Conservation (phyloP, 2,888 invertebrate species). For the Phyllotreta cruciferae region DNA sequence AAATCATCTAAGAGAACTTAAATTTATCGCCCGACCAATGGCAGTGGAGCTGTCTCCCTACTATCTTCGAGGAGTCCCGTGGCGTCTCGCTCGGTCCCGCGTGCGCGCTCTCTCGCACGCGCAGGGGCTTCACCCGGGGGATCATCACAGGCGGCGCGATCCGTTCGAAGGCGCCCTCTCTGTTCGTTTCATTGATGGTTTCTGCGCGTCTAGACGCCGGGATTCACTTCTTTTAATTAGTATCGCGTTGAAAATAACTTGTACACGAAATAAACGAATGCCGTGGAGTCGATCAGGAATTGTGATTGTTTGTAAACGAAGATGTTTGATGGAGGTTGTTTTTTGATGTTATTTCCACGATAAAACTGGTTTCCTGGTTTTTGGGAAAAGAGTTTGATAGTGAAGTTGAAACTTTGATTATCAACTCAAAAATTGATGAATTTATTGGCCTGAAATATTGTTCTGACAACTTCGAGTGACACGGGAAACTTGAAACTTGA, state of each 20-base stretch:
- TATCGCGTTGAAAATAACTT: conserved; percentile 25
- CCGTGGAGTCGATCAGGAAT: neutral
- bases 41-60: conserved; percentile 42
- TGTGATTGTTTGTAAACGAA: conserved; percentile 3
- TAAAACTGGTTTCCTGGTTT: no score
- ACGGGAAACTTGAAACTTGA: no score
- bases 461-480: neutral
- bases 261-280: no score
- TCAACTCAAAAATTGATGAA: no score
- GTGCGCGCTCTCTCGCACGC: conserved; percentile 34
- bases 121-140: conserved; percentile 34
- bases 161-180: conserved; percentile 31
- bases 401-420: no score
- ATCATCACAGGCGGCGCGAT: conserved; percentile 36
- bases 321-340: neutral
- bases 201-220: conserved; percentile 35
- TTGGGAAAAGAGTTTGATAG: no score
- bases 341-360: no score
- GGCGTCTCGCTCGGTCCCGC: no score
- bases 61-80: conserved; percentile 43
- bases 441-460: conserved; percentile 6
- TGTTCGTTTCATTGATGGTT: conserved; percentile 42
- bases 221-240: conserved; percentile 33
- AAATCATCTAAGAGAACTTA: conserved; percentile 47
- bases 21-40: conserved; percentile 42